A percentile compares a stretch with the other conserved stretches of the same genome.
These are phyloP conservation scores for Suncus etruscus DNA, from an alignment of 2,113 vertebrate genomes.

Conservation along the genomic window DNA sequence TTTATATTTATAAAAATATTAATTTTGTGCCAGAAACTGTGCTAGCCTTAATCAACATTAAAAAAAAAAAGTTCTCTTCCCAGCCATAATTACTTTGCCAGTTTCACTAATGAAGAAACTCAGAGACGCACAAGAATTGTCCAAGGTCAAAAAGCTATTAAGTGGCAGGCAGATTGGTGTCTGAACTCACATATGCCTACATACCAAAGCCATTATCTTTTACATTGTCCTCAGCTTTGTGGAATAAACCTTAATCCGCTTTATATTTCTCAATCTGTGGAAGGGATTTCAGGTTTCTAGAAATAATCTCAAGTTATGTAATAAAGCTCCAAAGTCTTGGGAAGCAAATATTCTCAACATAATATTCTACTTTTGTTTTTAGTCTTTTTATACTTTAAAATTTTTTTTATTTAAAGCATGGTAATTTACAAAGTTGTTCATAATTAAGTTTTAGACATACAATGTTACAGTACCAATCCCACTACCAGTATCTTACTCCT, in stretches of 20 bases:
- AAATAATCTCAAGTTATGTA: background rate
- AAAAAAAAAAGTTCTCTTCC: background rate
- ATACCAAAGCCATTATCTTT: slow-evolving; percentile 32
- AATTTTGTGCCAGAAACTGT: background rate
- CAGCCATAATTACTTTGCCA: background rate
- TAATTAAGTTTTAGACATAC: too few relatives aligned
- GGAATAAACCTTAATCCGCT: slow-evolving; percentile 16
- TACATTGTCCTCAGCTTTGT: background rate
- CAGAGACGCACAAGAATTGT: background rate
- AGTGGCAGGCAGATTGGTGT: background rate
- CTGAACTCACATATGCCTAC: slow-evolving; percentile 15
- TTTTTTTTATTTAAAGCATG: too few relatives aligned
- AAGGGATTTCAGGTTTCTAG: background rate
- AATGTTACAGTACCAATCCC: too few relatives aligned
- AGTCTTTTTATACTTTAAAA: background rate
- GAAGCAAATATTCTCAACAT: slow-evolving; percentile 12
- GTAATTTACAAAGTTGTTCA: too few relatives aligned
- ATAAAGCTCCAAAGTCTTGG: background rate
- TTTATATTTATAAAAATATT: background rate
- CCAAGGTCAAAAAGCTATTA: background rate
- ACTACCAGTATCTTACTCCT: too few relatives aligned
- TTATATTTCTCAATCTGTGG: slow-evolving; percentile 40
- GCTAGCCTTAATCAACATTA: background rate
- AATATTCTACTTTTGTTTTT: background rate
- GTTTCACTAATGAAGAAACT: slow-evolving; percentile 35